These are phyloP conservation scores for Ryuthela nishihirai DNA, from an alignment of 2,888 invertebrate genomes.

Conservation along the genomic window DNA sequence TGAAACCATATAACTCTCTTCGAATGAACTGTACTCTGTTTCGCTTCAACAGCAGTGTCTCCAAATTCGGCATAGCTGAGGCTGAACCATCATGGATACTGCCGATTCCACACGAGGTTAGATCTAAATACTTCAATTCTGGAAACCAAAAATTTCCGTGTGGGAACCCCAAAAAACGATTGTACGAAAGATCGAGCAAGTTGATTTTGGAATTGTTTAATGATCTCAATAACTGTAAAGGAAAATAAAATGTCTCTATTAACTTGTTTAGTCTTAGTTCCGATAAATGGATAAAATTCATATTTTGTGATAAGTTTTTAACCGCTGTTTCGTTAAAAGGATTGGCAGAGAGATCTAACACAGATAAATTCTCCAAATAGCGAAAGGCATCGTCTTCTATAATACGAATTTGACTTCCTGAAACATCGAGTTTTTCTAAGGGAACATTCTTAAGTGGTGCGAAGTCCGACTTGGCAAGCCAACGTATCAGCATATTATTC, in stretches of 20 bases:
- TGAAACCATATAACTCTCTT: neutral
- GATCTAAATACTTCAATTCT: neutral
- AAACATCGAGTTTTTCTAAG: neutral
- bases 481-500: neutral
- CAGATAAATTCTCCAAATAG: neutral
- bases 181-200: neutral
- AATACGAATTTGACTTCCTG: neutral
- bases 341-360: conserved; percentile 1
- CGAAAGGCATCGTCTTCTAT: neutral
- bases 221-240: neutral
- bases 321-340: neutral
- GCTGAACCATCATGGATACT: neutral
- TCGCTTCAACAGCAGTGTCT: neutral
- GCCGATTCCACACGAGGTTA: neutral
- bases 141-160: neutral
- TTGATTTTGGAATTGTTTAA: neutral
- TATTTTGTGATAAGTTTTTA: neutral
- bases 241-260: neutral
- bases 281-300: neutral
- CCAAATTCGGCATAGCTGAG: conserved; percentile 1
- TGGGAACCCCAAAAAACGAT: conserved; percentile 1
- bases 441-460: neutral
- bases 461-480: neutral
- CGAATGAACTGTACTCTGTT: neutral
- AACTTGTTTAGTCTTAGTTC: neutral